A percentile compares a stretch with the other conserved stretches of the same genome.
Evolutionary conservation across 2,888 invertebrate genomes (phyloP).

Genomic region (Eupithecia vulgata): DNA sequence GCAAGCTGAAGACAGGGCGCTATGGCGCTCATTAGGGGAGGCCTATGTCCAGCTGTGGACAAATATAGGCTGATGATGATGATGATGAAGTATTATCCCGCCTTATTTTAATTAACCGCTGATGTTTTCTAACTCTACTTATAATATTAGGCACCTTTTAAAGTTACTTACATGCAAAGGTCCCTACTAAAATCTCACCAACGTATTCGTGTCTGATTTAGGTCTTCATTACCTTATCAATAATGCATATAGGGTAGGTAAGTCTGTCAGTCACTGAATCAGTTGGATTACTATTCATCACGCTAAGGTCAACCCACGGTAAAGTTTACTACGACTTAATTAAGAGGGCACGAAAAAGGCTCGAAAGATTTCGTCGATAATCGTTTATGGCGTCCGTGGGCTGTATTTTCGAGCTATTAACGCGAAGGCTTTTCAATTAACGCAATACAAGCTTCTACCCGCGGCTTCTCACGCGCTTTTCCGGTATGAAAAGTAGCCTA

Average conservation of each 20-base stretch:
- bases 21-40: no score
- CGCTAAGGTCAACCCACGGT: conserved; percentile 16
- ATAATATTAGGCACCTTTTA: no score
- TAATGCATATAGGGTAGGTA: conserved; percentile 20
- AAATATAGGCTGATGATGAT: no score
- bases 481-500: no score
- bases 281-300: conserved; percentile 10
- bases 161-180: not conserved
- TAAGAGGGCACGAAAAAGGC: conserved; percentile 12
- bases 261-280: conserved; percentile 13
- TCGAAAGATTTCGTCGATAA: conserved; percentile 12
- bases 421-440: not conserved
- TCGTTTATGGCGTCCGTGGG: not conserved
- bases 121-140: no score
- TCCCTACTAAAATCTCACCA: not conserved
- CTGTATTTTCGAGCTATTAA: not conserved
- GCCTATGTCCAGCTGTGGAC: no score
- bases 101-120: no score
- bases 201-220: no score
- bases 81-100: no score
- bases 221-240: conserved; percentile 22
- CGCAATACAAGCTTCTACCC: no score
- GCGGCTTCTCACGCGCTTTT: no score
- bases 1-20: no score
- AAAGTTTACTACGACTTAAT: conserved; percentile 15